A percentile compares a stretch with the other conserved stretches of the same genome.
Evolutionary conservation across 2,888 invertebrate genomes (phyloP).

Genomic region (Drosophila merina): DNA sequence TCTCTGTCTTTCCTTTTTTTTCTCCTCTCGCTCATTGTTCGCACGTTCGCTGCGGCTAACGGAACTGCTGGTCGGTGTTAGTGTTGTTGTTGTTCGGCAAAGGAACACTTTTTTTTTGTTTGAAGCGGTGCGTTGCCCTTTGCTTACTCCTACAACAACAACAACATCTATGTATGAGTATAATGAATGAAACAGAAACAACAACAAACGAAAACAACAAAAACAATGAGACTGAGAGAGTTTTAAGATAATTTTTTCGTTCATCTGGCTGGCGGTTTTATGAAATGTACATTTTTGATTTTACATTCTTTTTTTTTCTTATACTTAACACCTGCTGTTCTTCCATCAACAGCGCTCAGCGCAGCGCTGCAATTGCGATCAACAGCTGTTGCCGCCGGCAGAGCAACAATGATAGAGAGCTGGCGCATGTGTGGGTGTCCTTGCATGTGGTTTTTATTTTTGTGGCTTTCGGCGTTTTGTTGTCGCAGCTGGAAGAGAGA

Average conservation of each 20-base stretch:
- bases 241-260: constrained; percentile 38
- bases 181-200: constrained; percentile 41
- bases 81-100: constrained; percentile 50
- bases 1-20: constrained; percentile 24
- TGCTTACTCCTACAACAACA: constrained; percentile 54
- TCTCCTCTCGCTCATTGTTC: constrained; percentile 7
- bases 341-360: constrained; percentile 55
- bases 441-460: constrained; percentile 32
- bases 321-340: constrained; percentile 73
- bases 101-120: constrained; percentile 43
- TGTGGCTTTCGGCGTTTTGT: constrained; percentile 16
- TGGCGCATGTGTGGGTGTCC: constrained; percentile 30
- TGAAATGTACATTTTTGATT: constrained; percentile 54
- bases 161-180: constrained; percentile 12
- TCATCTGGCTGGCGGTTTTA: constrained; percentile 36
- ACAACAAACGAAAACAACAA: constrained; percentile 14
- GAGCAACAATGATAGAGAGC: constrained; percentile 15
- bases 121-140: constrained; percentile 71
- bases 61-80: constrained; percentile 58
- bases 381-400: constrained; percentile 45
- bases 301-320: constrained; percentile 54
- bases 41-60: constrained; percentile 52
- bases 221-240: constrained; percentile 16
- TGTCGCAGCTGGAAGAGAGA: constrained; percentile 28
- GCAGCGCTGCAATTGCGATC: constrained; percentile 40